Conservation (phyloP, 2,113 vertebrate genomes). For the Hippolais icterina region DNA sequence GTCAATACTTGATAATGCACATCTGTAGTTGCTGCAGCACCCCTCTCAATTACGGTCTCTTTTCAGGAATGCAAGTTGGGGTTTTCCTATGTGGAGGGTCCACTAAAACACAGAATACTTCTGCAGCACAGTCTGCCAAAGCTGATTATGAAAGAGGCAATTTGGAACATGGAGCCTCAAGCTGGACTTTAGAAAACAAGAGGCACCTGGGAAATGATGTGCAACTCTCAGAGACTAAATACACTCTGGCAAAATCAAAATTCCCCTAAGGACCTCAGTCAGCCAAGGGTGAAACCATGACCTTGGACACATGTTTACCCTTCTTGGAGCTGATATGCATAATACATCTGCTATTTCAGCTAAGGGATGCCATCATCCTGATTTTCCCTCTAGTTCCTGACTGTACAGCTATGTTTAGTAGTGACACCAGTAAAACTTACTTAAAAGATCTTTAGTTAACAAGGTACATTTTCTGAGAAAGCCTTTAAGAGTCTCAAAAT, state of each 20-base stretch:
- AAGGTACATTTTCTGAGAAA: neutral
- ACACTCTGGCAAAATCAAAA: constrained; percentile 22
- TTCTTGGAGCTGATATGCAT: neutral
- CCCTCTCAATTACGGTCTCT: neutral
- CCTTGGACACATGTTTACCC: constrained; percentile 31
- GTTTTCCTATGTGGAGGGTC: neutral
- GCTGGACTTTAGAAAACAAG: constrained; percentile 35
- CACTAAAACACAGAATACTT: neutral
- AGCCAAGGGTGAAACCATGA: constrained; percentile 49
- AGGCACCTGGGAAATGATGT: constrained; percentile 49
- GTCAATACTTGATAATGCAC: neutral
- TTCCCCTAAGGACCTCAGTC: constrained; percentile 34
- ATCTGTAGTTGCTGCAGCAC: neutral
- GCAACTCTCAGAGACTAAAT: constrained; percentile 16
- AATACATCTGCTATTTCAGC: constrained; percentile 15
- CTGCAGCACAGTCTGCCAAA: neutral
- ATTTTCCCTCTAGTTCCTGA: neutral
- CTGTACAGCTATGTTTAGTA: neutral
- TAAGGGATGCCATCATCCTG: neutral
- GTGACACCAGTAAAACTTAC: neutral
- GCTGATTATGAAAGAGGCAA: constrained; percentile 24
- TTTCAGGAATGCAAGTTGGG: constrained; percentile 8
- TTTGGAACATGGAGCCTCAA: neutral
- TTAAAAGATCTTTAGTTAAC: neutral
- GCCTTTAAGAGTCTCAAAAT: neutral